These are phyloP conservation scores for Osmoderma eremita DNA, from an alignment of 2,888 invertebrate genomes.

Conservation along the genomic window DNA sequence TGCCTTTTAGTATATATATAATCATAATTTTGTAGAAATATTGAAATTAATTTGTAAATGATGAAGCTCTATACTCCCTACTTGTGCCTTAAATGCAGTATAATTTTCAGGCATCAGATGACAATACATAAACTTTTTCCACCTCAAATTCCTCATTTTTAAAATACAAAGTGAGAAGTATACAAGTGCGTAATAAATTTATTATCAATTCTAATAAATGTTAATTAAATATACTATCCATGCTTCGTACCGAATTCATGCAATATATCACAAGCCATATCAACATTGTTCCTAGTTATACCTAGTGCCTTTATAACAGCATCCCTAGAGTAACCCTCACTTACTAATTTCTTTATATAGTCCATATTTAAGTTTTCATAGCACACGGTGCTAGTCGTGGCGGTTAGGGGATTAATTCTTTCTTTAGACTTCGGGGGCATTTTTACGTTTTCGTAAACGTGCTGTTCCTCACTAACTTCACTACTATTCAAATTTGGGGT, in stretches of 20 bases:
- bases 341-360: slow-evolving; percentile 87
- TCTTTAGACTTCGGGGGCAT: slow-evolving; percentile 56
- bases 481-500: slow-evolving; percentile 67
- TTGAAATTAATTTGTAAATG: no score
- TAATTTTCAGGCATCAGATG: slow-evolving; percentile 9
- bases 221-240: slow-evolving; percentile 48
- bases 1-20: no score
- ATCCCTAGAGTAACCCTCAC: slow-evolving; percentile 90
- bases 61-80: no score
- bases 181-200: slow-evolving; percentile 21
- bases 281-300: slow-evolving; percentile 91
- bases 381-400: slow-evolving; percentile 63
- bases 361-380: slow-evolving; percentile 93
- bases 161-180: slow-evolving; percentile 33
- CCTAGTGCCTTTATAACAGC: slow-evolving; percentile 91
- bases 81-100: no score
- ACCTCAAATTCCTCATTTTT: slow-evolving; percentile 11
- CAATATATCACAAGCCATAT: slow-evolving; percentile 95
- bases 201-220: slow-evolving; percentile 12
- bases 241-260: slow-evolving; percentile 85
- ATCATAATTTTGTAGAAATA: no score
- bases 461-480: slow-evolving; percentile 50
- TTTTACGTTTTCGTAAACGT: slow-evolving; percentile 55
- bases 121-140: background rate
- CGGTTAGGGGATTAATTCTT: slow-evolving; percentile 57